Evolutionary conservation across 2,888 invertebrate species (phyloP), one percentile per base, ranked within the genome.

Genomic region (Platycnemis pennipes): DNA sequence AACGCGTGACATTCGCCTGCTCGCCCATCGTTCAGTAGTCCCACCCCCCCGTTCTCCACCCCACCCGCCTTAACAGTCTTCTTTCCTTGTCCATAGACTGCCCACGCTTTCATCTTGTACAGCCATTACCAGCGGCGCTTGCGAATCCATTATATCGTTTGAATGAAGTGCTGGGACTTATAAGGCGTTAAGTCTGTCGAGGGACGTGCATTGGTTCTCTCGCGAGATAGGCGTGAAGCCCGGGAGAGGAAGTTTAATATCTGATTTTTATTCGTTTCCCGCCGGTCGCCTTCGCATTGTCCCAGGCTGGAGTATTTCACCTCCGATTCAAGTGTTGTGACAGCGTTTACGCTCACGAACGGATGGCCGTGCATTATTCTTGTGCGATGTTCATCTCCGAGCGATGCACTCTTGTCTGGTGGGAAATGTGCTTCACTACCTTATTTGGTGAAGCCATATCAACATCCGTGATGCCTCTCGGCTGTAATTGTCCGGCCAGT

Each of bases 161-260:
- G 77, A 77, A 77, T 77, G 77, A 77, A 77, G 77, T 77, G 77
- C 77, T n/a, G 77, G 77, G 77, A 77, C 77, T 77, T 77, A 37
- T 77, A 77, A 77, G 77, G 77, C 77, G 77, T 77, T 77, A 63
- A 77, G 77, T 69, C 69, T 31, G 13, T 37, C 3, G 77, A 5
- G 37, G 1, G 37, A 77, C 77, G 37, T 77, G 77, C 77, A 77
- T 37, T 77, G 77, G 37, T 77, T 63, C 26, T 26, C 63, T n/a
- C 63, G 63, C 22, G 63, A 26, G 4, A 77, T 37, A 77, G 77
- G 77, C 77, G 77, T 37, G 31, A 37, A 63, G 63, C 63, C 22
- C 63, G 63, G 13, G 11, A 37, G 37, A 31, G 77, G 31, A 77
- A 77, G 77, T 63, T n/a, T 63, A 63, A 63, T n/a, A 63, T 63